A percentile compares a stretch with the other conserved stretches of the same genome.
phyloP scores from a whole-genome alignment of 1,140 invertebrate genomes.

The Drosophila funebris region DNA sequence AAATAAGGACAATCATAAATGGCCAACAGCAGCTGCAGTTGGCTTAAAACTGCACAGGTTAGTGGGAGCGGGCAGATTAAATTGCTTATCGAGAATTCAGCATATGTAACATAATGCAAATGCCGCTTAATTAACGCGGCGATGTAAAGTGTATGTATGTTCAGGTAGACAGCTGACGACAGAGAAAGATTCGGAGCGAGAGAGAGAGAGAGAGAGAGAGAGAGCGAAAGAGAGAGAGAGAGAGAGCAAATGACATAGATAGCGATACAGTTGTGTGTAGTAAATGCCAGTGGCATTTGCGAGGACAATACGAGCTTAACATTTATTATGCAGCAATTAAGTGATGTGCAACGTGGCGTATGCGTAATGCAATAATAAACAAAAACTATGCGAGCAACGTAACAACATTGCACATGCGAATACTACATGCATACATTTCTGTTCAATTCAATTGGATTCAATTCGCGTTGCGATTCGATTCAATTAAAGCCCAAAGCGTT shows the following conservation, averaged over 20 bases:
- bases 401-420: background rate
- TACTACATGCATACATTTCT: background rate
- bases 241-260: background rate
- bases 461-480: background rate
- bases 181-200: background rate
- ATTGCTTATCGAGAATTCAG: conserved; percentile 24
- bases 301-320: conserved; percentile 23
- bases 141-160: conserved; percentile 25
- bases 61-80: background rate
- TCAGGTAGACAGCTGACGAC: conserved; percentile 6
- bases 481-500: conserved; percentile 7
- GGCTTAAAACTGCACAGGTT: background rate
- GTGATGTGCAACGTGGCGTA: conserved; percentile 42
- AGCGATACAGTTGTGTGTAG: background rate
- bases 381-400: conserved; percentile 30
- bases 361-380: conserved; percentile 58
- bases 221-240: background rate
- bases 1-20: background rate
- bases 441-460: conserved; percentile 1
- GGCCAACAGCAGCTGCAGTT: background rate
- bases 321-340: conserved; percentile 47
- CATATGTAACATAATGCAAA: conserved; percentile 34
- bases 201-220: background rate
- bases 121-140: conserved; percentile 45
- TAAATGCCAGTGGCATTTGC: conserved; percentile 2